Percentiles rank a stretch among this genome's conserved stretches.
These are phyloP conservation scores for Nomada lathburiana DNA, from an alignment of 2,888 invertebrate genomes.

Conservation along the genomic window DNA sequence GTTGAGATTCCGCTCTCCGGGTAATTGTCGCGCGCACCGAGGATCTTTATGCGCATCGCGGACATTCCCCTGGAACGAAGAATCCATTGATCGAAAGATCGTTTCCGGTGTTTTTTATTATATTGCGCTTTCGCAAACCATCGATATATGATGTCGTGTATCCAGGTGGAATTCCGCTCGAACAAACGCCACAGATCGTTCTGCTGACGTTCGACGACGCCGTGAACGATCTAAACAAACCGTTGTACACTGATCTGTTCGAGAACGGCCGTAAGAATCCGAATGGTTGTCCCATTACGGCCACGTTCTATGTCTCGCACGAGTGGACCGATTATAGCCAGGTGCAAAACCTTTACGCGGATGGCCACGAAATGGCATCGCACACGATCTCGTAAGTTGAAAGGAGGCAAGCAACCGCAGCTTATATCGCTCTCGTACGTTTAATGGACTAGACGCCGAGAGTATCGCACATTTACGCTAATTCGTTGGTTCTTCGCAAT, in stretches of 20 bases:
- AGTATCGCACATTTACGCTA: constrained; percentile 26
- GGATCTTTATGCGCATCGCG: background rate
- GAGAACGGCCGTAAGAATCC: constrained; percentile 96
- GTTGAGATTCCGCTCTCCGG: background rate
- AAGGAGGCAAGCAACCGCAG: constrained; percentile 1
- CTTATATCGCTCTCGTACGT: background rate
- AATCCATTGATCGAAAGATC: no score
- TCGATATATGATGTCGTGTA: constrained; percentile 35
- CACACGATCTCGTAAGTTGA: constrained; percentile 97
- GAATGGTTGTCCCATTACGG: constrained; percentile 95
- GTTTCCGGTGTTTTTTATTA: no score
- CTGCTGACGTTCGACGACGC: constrained; percentile 97
- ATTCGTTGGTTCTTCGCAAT: constrained; percentile 20
- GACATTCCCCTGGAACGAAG: background rate
- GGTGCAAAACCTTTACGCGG: constrained; percentile 97
- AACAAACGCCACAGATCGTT: constrained; percentile 95
- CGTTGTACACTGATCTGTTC: constrained; percentile 94
- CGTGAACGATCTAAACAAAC: constrained; percentile 97
- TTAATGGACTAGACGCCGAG: background rate
- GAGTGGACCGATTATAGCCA: constrained; percentile 99
- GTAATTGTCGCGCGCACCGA: background rate
- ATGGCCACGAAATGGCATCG: constrained; percentile 98
- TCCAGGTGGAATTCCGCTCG: constrained; percentile 78
- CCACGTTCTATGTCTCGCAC: constrained; percentile 99
- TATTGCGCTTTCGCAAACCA: background rate